Evolutionary conservation across 2,797 vertebrate genomes (phyloP), one percentile per base, ranked within the genome.

Genomic region (Protonibea diacanthus): DNA sequence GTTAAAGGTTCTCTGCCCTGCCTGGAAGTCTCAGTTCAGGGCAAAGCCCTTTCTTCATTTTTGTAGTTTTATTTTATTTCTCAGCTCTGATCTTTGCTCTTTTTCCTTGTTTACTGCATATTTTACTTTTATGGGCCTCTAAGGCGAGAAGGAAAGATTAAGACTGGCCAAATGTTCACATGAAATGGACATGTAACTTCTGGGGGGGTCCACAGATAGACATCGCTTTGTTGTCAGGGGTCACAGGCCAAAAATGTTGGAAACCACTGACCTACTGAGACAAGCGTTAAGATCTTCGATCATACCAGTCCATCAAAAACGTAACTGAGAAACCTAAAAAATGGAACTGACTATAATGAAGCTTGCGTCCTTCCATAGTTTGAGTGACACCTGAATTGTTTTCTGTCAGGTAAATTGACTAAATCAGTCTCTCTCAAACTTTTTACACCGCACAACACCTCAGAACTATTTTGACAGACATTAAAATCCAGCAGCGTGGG

Each of bases 381-480:
- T 44, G 14, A 40, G 14, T 38, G 51, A 62, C 51, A 51, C 14
- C 25, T 71, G 29, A 69, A 29, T 66, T n/a, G 25, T 66, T 72
- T 62, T 5, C 2, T 44, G 1, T 52, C 52, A n/a, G 52, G 4
- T 59, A 33, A 48, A 59, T 48, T 33, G 18, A 29, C n/a, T 27
- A 7, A 47, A 38, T 38, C 33, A 2, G 33, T 38, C 2, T 9
- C 29, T 33, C 33, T 38, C 33, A 38, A 38, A 38, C 2, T 38
- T 33, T 33, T 33, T 38, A 38, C 33, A 38, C 33, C 2, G 8
- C 33, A 2, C 9, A 38, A 38, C 33, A 38, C 33, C 33, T 38
- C 33, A 38, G 8, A 38, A 38, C 33, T 38, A 9, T 38, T 38
- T 38, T 9, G 7, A 33, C 8, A 33, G 33, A 33, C 33, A 33